These are phyloP conservation scores for Urophycis tenuis DNA, from an alignment of 2,797 vertebrate species.

Conservation along the genomic window DNA sequence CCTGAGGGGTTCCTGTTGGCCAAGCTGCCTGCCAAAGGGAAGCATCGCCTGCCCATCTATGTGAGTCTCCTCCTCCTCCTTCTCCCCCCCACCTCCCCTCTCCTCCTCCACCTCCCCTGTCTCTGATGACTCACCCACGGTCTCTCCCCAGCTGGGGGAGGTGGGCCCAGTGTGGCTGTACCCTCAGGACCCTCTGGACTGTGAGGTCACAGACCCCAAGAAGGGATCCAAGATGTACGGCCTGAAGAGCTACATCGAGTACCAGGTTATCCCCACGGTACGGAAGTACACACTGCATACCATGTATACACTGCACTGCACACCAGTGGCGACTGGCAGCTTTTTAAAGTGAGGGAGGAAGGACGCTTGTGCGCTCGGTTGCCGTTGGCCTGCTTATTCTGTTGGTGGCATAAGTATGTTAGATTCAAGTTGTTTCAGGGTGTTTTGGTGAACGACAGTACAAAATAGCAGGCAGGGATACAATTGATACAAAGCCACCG, in stretches of 20 bases:
- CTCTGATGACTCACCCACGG: too few relatives aligned
- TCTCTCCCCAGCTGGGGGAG: slow-evolving; percentile 70
- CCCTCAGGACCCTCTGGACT: slow-evolving; percentile 77
- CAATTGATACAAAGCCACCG: too few relatives aligned
- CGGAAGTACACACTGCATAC: slow-evolving; percentile 45
- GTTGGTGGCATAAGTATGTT: too few relatives aligned
- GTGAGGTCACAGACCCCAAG: slow-evolving; percentile 83
- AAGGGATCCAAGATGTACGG: slow-evolving; percentile 91
- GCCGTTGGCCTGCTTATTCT: too few relatives aligned
- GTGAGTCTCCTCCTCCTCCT: slow-evolving; percentile 59
- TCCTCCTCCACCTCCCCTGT: not conserved
- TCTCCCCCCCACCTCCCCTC: not conserved
- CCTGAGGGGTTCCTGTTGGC: slow-evolving; percentile 81
- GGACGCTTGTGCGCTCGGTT: too few relatives aligned
- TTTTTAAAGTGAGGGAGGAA: too few relatives aligned
- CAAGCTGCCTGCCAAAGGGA: slow-evolving; percentile 76
- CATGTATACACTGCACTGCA: not conserved
- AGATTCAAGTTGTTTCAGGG: too few relatives aligned
- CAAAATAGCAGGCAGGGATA: too few relatives aligned
- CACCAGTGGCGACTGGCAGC: too few relatives aligned
- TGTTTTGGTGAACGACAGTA: too few relatives aligned
- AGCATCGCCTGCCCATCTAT: slow-evolving; percentile 80
- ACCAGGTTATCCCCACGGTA: slow-evolving; percentile 83
- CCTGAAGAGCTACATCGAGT: slow-evolving; percentile 91
- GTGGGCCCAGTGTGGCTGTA: slow-evolving; percentile 91